Evolutionary conservation across 2,113 vertebrate genomes (phyloP), one percentile per base, ranked within the genome.

Genomic region (Misgurnus anguillicaudatus): DNA sequence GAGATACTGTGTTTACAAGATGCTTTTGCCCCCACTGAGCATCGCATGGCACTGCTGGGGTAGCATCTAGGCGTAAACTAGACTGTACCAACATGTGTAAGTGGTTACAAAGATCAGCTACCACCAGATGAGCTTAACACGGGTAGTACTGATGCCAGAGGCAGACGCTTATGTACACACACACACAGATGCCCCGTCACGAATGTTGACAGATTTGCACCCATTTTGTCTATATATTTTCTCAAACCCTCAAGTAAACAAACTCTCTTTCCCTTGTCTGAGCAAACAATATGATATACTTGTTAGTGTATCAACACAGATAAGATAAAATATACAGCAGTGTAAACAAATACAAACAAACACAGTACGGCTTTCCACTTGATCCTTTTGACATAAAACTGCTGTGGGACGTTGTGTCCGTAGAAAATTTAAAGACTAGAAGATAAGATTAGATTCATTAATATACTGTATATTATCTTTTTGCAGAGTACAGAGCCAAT

Each of bases 61-160:
- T 36, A 39, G 61, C 62, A 41, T 64, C 61, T 31, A 63, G 53
- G 74, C 62, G 10, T 69, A 38, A 75, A 79, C 82, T 75, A 80
- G 38, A 69, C 63, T 75, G 53, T 80, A 79, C 78, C 82, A 73
- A 80, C 82, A 84, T 78, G 79, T 84, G 82, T 51, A 53, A 80
- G 68, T 84, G 72, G 68, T 80, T 84, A 84, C 78, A 84, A 72
- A 80, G 68, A 84, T 84, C 82, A 74, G 80, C 74, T 79, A 80
- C 82, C 82, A 84, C 75, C 82, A 84, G 78, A 74, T 66, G 66
- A 84, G 62, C 69, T 80, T 76, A 78, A 78, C 78, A 74, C 64
- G 72, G 82, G 68, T 17, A 47, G 60, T 57, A 74, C 42, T 53
- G 58, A 73, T 84, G 78, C 73, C 72, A 82, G 77, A 77, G 53